Evolutionary conservation across 2,797 vertebrate species (phyloP), one percentile per base, ranked within the genome.

Genomic region (Melanitta fusca): DNA sequence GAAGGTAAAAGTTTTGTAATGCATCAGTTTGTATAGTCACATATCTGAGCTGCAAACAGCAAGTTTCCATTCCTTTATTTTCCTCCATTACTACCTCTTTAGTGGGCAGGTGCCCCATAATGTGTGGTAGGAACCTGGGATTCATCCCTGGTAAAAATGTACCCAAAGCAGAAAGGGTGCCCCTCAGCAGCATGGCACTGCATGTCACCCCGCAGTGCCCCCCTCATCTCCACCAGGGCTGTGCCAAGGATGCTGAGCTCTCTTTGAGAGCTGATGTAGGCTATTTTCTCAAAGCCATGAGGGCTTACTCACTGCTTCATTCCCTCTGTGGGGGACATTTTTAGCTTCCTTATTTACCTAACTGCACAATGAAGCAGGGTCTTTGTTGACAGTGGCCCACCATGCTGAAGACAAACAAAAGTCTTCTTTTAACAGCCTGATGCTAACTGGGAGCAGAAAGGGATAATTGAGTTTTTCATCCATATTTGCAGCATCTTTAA

Each of bases 261-360:
- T 69, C 75, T 82, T 65, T 13, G 58, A 54, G 84, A 86, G 90
- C 21, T 80, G 45, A 78, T 51, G n/a, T 57, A 80, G 85, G 80
- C 85, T 84, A 43, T 30, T 91, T 94, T 91, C 49, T 85, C 74
- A 54, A 27, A 91, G 69, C 70, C 45, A 2, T 38, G 56, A 82
- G 39, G n/a, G 36, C 39, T 70, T 91, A 57, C 58, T 91, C 74
- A 58, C 65, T 65, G 64, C 84, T 87, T 85, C 79, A 14, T 93
- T 94, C 93, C 92, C 91, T 93, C 91, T 81, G 0, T 85, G 86
- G 96, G 90, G 92, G 90, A 95, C 60, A 79, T 84, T 24, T 47
- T 78, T 80, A 85, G 54, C 75, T 85, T 88, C 28, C 28, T 84
- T 77, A n/a, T 93, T 87, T 65, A 49, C 86, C 65, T 83, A 69